phyloP scores from a whole-genome alignment of 64 coral and sea anemone genomes.

The Pocillopora damicornis region DNA sequence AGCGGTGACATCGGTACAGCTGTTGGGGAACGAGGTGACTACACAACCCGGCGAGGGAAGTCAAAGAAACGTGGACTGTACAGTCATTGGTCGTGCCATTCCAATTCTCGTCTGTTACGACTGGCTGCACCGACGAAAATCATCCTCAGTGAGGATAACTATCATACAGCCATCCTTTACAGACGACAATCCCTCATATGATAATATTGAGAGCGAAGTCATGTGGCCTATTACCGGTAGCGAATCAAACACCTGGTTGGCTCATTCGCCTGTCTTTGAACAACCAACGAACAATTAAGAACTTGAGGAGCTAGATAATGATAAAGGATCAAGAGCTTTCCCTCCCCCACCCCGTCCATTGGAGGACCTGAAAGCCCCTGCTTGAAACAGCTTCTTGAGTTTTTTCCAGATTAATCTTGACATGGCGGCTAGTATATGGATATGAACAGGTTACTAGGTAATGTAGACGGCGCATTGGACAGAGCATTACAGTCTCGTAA shows the following conservation, averaged over 20 bases:
- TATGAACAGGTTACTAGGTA: conserved; percentile 23
- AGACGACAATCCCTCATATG: conserved; percentile 1
- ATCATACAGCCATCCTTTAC: not conserved
- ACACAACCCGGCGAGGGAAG: not conserved
- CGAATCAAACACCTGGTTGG: conserved; percentile 2
- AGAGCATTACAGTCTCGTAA: not conserved
- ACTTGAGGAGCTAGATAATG: not conserved
- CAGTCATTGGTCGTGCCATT: not conserved
- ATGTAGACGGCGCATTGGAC: conserved; percentile 2
- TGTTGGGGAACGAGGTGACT: not conserved
- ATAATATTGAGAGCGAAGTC: not conserved
- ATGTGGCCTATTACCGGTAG: conserved; percentile 1
- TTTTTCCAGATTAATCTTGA: conserved; percentile 7
- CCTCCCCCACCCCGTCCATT: not conserved
- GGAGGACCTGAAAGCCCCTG: not conserved
- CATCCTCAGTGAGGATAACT: not conserved
- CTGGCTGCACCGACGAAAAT: not conserved
- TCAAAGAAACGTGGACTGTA: not conserved
- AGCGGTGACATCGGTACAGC: not conserved
- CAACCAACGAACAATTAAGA: not conserved
- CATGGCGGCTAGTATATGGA: conserved; percentile 25
- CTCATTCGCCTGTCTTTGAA: not conserved
- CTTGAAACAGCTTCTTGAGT: not conserved
- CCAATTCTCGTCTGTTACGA: not conserved
- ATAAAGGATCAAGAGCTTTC: not conserved